phyloP scores from a whole-genome alignment of 2,888 invertebrate genomes.

The Idaea straminata region DNA sequence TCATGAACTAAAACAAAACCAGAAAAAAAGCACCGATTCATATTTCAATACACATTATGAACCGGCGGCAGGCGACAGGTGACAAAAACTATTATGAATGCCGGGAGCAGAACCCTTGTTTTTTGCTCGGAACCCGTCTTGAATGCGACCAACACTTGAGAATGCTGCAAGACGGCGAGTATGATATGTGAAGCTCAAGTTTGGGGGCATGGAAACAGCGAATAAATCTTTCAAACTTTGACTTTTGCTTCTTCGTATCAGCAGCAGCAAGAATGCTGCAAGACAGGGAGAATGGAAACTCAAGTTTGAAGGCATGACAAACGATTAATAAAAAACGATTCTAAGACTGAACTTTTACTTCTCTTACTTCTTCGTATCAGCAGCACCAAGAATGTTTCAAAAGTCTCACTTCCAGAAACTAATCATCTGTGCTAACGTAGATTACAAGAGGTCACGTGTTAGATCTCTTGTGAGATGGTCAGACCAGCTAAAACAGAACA shows the following conservation, averaged over 20 bases:
- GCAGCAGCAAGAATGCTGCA: no score
- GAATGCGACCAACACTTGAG: constrained; percentile 54
- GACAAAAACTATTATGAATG: constrained; percentile 73
- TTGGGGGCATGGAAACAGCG: constrained; percentile 30
- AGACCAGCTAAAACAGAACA: no score
- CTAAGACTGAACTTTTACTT: no score
- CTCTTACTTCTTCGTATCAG: no score
- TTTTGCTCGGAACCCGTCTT: constrained; percentile 63
- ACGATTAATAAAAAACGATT: no score
- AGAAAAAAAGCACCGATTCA: constrained; percentile 37
- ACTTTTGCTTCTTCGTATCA: background rate
- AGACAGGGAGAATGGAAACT: no score
- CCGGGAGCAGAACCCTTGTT: constrained; percentile 51
- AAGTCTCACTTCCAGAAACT: no score
- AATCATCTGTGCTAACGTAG: no score
- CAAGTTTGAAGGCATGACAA: no score
- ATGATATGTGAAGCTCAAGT: constrained; percentile 21
- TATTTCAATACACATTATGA: constrained; percentile 47
- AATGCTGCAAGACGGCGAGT: constrained; percentile 45
- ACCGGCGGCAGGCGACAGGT: constrained; percentile 55
- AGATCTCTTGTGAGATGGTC: no score
- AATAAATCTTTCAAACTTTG: background rate
- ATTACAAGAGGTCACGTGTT: no score
- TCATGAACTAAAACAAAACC: constrained; percentile 2
- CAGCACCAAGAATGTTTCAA: no score